Percentiles rank a stretch among this genome's conserved stretches.
Conservation (phyloP, 2,797 vertebrate genomes). For the Spheniscus humboldti region DNA sequence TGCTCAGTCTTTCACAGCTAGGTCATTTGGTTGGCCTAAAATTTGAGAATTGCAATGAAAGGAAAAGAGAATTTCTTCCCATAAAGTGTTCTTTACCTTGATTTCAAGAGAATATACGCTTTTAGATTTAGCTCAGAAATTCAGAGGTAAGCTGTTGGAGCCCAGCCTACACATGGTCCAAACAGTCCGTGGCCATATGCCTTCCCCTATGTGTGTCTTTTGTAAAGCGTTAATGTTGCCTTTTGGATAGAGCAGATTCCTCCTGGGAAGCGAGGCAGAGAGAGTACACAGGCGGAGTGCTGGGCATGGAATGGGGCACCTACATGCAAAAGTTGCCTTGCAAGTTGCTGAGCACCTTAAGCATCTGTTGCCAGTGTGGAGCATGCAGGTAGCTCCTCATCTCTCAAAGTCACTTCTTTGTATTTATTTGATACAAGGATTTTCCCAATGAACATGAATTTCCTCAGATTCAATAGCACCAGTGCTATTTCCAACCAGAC, state of each 20-base stretch:
- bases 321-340: not conserved
- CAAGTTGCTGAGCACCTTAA: not conserved
- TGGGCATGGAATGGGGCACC: not conserved
- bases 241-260: not conserved
- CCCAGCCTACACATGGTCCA: not conserved
- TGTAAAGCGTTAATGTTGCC: not conserved
- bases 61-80: not conserved
- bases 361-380: not conserved
- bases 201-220: not conserved
- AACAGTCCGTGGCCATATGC: not conserved
- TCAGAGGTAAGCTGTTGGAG: not conserved
- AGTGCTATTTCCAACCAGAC: not conserved
- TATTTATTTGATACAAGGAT: not conserved
- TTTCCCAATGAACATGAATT: not conserved
- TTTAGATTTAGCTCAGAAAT: not conserved
- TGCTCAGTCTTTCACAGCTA: not conserved
- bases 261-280: not conserved
- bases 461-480: not conserved
- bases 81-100: not conserved
- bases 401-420: not conserved
- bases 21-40: not conserved
- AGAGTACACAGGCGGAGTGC: fast-evolving
- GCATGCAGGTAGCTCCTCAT: not conserved
- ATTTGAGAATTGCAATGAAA: not conserved
- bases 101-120: not conserved